These are phyloP conservation scores for Peromyscus polionotus DNA, from an alignment of 2,113 vertebrate genomes.

Conservation along the genomic window DNA sequence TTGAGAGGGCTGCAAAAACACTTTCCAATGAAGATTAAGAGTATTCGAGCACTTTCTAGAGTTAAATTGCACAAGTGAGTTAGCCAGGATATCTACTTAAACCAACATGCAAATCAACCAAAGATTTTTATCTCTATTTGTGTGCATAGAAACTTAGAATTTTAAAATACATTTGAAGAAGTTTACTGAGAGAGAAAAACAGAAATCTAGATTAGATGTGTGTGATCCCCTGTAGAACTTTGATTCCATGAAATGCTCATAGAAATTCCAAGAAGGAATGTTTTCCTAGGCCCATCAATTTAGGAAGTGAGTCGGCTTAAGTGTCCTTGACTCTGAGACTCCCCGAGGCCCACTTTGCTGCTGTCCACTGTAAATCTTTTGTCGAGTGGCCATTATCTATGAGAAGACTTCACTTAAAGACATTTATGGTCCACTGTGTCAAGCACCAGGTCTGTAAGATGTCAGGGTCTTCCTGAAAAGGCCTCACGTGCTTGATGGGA, in stretches of 20 bases:
- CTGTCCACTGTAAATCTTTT: neutral
- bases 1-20: neutral
- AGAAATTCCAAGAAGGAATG: neutral
- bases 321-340: neutral
- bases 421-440: neutral
- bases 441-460: slow-evolving; percentile 3
- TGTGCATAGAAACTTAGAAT: neutral
- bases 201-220: neutral
- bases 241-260: slow-evolving; percentile 21
- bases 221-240: neutral
- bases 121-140: slow-evolving; percentile 28
- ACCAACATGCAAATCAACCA: neutral
- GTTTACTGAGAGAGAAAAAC: slow-evolving; percentile 1
- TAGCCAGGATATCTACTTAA: neutral
- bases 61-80: neutral
- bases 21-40: slow-evolving; percentile 4
- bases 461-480: neutral
- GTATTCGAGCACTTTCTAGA: neutral
- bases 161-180: slow-evolving; percentile 13
- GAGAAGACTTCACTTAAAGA: slow-evolving; percentile 5
- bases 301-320: slow-evolving; percentile 22
- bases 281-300: neutral
- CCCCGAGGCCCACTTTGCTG: neutral
- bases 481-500: neutral
- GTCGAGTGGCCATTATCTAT: neutral